A percentile compares a stretch with the other conserved stretches of the same genome.
Conservation (phyloP, 2,888 invertebrate genomes). For the Noctua janthe region DNA sequence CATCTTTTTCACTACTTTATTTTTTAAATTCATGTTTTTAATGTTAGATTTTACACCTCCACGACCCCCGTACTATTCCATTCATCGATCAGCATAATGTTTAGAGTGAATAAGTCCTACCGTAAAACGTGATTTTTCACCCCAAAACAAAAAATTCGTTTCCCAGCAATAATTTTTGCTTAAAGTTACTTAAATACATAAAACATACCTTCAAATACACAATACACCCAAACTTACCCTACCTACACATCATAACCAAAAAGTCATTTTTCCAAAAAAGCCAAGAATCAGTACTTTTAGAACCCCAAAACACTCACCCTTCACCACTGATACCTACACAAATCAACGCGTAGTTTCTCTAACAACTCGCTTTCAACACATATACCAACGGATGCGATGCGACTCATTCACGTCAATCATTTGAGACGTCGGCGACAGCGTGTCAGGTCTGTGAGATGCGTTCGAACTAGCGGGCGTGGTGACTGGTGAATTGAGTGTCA, state of each 20-base stretch:
- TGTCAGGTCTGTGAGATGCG: constrained; percentile 15
- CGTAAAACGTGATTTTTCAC: no score
- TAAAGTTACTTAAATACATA: no score
- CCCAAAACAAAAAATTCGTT: no score
- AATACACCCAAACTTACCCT: neutral
- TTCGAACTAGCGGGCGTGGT: constrained; percentile 8
- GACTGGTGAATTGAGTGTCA: constrained; percentile 25
- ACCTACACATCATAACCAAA: neutral
- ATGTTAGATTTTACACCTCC: no score
- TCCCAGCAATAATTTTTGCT: no score
- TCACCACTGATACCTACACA: neutral
- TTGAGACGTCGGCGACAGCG: constrained; percentile 3
- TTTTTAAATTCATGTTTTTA: no score
- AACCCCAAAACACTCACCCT: neutral
- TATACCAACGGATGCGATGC: neutral
- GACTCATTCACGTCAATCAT: constrained; percentile 40
- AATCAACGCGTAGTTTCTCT: neutral
- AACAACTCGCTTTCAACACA: neutral
- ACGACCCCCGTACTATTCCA: no score
- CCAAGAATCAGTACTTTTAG: neutral
- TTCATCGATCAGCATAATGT: no score
- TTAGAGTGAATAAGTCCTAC: no score
- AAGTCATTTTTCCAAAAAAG: neutral
- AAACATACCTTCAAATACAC: neutral
- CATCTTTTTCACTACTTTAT: no score